Conservation (phyloP, 2,888 invertebrate genomes). For the Lapara coniferarum region DNA sequence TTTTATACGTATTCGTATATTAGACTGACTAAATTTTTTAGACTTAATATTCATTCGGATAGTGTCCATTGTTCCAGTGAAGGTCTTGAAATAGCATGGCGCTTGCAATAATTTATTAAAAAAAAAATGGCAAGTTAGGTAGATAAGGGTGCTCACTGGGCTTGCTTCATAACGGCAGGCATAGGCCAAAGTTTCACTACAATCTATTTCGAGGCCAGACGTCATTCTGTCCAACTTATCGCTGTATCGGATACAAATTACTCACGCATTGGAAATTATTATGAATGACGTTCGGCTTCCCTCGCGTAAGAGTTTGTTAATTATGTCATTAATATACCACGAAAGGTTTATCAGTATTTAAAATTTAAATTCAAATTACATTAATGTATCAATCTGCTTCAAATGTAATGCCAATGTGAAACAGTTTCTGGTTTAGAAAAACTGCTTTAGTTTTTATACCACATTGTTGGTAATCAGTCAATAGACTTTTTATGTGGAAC, state of each 20-base stretch:
- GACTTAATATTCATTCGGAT: too few species aligned
- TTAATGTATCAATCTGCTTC: neutral
- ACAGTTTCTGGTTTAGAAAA: too few species aligned
- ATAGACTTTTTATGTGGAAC: too few species aligned
- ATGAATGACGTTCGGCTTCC: slow-evolving; percentile 7
- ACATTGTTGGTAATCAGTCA: too few species aligned
- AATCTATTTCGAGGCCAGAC: slow-evolving; percentile 24
- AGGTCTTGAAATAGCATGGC: too few species aligned
- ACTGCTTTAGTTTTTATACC: too few species aligned
- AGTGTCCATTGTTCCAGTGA: too few species aligned
- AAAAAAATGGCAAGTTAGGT: neutral
- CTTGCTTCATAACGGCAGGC: neutral
- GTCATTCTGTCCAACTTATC: slow-evolving; percentile 16
- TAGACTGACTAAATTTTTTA: neutral
- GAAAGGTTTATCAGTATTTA: neutral
- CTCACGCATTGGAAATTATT: slow-evolving; percentile 17
- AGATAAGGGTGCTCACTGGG: neutral
- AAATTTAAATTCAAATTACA: too few species aligned
- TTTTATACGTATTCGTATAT: neutral
- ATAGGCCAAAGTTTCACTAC: slow-evolving; percentile 16
- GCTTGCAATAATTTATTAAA: neutral
- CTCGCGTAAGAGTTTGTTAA: neutral
- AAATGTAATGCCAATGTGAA: too few species aligned
- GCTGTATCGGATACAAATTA: slow-evolving; percentile 17
- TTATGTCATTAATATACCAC: neutral